Evolutionary conservation across 2,113 vertebrate species (phyloP).

Genomic region (Typhlomys cinereus): DNA sequence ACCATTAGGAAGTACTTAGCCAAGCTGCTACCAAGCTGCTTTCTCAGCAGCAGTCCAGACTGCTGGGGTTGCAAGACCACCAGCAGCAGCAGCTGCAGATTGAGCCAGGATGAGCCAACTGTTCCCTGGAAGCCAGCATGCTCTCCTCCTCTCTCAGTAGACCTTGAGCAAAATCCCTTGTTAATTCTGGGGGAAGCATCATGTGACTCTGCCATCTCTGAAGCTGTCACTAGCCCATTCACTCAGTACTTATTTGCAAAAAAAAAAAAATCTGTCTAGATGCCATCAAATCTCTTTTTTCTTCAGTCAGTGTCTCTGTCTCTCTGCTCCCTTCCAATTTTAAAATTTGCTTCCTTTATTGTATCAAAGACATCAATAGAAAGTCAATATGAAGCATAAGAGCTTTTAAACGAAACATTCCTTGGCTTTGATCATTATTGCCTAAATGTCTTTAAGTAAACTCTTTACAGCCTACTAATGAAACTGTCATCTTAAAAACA

Average conservation of each 20-base stretch:
- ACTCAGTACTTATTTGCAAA: slow-evolving; percentile 57
- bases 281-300: slow-evolving; percentile 59
- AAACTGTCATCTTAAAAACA: not conserved
- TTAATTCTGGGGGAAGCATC: slow-evolving; percentile 45
- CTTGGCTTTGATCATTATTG: slow-evolving; percentile 37
- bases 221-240: slow-evolving; percentile 65
- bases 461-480: slow-evolving; percentile 13
- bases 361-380: slow-evolving; percentile 56
- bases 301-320: not conserved
- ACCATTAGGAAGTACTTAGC: not conserved
- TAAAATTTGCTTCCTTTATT: slow-evolving; percentile 60
- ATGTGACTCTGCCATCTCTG: slow-evolving; percentile 38
- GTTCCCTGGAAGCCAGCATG: slow-evolving; percentile 60
- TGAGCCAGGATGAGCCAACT: slow-evolving; percentile 19
- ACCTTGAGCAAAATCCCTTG: slow-evolving; percentile 54
- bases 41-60: not conserved
- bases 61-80: not conserved
- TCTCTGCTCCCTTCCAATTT: slow-evolving; percentile 65
- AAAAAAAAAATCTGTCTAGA: slow-evolving; percentile 53
- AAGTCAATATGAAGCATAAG: slow-evolving; percentile 5
- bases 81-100: no score
- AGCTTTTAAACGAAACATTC: slow-evolving; percentile 61
- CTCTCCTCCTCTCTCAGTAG: not conserved
- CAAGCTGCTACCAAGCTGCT: fast-evolving
- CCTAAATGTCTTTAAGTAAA: slow-evolving; percentile 51